Evolutionary conservation across 2,888 invertebrate genomes (phyloP).

Genomic region (Agrochola circellaris): DNA sequence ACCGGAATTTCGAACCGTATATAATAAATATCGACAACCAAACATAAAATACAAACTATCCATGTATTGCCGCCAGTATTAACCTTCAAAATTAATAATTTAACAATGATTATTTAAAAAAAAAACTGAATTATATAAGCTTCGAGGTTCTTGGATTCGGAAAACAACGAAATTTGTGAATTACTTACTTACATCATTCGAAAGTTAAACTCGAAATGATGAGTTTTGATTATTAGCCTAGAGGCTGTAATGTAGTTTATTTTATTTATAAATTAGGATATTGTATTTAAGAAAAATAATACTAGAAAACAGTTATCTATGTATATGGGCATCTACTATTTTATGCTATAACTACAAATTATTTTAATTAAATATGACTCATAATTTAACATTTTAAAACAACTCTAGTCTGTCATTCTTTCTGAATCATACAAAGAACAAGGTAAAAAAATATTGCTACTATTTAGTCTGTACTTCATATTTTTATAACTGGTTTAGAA

Average conservation of each 20-base stretch:
- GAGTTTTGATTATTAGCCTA: background rate
- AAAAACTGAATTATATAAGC: background rate
- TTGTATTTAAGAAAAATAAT: background rate
- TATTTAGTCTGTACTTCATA: no score
- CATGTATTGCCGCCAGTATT: background rate
- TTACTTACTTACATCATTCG: background rate
- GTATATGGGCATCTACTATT: background rate
- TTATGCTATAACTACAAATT: background rate
- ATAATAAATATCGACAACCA: background rate
- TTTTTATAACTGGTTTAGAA: slow-evolving; percentile 9
- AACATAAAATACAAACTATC: background rate
- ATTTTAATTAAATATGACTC: background rate
- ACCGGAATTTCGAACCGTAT: background rate
- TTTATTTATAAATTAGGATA: background rate
- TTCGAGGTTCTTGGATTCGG: slow-evolving; percentile 6
- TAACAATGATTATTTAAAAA: background rate
- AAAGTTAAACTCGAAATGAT: slow-evolving; percentile 13
- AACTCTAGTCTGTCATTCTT: background rate
- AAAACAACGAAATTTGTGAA: slow-evolving; percentile 7
- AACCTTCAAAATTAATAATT: background rate
- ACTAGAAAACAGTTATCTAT: background rate
- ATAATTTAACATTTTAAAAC: background rate
- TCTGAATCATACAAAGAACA: background rate
- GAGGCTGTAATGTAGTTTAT: background rate
- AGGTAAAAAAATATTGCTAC: background rate